Percentiles rank a stretch among this genome's conserved stretches.
phyloP scores from a whole-genome alignment of 1,140 invertebrate genomes.

The Zeugodacus cucurbitae region DNA sequence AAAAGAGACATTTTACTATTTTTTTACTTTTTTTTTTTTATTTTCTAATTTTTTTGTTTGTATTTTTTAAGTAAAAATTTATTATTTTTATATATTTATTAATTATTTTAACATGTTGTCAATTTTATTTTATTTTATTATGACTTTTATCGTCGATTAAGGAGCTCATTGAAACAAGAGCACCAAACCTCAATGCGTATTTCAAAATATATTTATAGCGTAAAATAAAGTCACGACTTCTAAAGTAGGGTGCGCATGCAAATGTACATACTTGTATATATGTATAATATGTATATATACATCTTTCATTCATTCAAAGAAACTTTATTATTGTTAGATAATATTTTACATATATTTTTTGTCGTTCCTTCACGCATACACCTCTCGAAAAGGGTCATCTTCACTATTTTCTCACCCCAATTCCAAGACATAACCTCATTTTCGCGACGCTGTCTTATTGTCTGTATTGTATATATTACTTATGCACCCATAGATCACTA shows the following conservation, averaged over 20 bases:
- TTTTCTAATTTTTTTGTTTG: no score
- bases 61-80: not conserved
- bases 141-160: no score
- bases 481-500: not conserved
- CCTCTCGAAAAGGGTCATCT: not conserved
- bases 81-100: no score
- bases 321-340: not conserved
- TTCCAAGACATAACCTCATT: not conserved
- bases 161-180: not conserved
- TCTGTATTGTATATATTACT: not conserved
- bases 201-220: not conserved
- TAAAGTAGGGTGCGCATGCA: not conserved
- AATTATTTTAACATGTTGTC: no score
- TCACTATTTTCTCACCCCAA: constrained; percentile 13
- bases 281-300: not conserved
- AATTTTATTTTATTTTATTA: no score
- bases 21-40: not conserved
- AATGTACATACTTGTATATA: not conserved
- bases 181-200: not conserved
- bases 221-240: not conserved
- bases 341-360: not conserved
- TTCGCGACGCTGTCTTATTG: not conserved
- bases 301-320: not conserved
- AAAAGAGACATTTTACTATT: no score
- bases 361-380: not conserved